phyloP scores from a whole-genome alignment of 23 tunicate species.

The Ascidia mentula region DNA sequence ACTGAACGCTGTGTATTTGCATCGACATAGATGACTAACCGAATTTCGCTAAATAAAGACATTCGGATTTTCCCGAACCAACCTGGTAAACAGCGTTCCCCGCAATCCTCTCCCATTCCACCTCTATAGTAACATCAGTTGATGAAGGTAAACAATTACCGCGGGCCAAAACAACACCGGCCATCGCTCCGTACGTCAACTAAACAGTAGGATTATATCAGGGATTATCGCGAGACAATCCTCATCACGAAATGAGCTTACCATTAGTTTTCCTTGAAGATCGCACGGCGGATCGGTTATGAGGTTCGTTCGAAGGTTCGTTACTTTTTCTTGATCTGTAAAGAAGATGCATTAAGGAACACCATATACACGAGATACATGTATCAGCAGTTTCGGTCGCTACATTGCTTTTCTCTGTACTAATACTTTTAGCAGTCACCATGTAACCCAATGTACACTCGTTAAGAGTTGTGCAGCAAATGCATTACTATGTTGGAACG shows the following conservation, averaged over 20 bases:
- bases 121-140: background rate
- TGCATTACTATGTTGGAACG: too few species aligned
- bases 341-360: too few species aligned
- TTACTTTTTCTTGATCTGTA: background rate
- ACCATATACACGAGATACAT: too few species aligned
- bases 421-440: too few species aligned
- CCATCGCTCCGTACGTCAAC: background rate
- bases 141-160: background rate
- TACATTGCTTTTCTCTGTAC: too few species aligned
- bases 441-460: too few species aligned
- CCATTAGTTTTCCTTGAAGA: background rate
- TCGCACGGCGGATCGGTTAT: background rate
- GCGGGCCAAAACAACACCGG: background rate
- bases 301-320: background rate
- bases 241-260: background rate
- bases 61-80: too few species aligned
- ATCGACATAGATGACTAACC: too few species aligned
- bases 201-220: background rate
- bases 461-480: too few species aligned
- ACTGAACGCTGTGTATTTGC: too few species aligned
- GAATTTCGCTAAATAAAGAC: too few species aligned
- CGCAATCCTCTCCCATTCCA: constrained; percentile 6
- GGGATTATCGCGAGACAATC: background rate
- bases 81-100: background rate
- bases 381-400: too few species aligned